phyloP scores from a whole-genome alignment of 2,797 vertebrate genomes.

The Siniperca undulata region DNA sequence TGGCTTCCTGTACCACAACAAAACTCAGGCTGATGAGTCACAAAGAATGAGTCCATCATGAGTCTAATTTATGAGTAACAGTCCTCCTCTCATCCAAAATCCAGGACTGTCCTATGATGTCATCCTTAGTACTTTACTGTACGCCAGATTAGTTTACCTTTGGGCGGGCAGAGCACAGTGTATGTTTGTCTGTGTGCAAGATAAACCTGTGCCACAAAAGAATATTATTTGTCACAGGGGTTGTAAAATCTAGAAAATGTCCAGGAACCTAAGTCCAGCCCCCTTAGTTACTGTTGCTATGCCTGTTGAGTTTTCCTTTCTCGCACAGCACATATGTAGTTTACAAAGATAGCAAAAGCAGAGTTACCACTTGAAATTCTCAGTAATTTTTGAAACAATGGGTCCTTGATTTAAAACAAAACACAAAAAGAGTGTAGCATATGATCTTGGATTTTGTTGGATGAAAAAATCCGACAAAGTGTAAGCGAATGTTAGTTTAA shows the following conservation, averaged over 20 bases:
- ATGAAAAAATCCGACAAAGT: no score
- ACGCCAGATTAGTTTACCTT: constrained; percentile 22
- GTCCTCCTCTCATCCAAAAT: constrained; percentile 41
- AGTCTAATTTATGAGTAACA: constrained; percentile 49
- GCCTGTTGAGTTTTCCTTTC: background rate
- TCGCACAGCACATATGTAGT: background rate
- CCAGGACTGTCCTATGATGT: constrained; percentile 46
- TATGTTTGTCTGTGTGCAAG: constrained; percentile 16
- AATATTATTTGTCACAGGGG: background rate
- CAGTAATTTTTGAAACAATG: no score
- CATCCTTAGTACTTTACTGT: constrained; percentile 49
- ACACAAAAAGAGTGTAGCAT: no score
- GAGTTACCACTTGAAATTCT: background rate
- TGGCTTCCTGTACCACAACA: constrained; percentile 22
- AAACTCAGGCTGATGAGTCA: constrained; percentile 43
- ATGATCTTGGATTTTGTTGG: no score
- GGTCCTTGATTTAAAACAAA: background rate
- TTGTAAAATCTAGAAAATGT: background rate
- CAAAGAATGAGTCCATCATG: constrained; percentile 38
- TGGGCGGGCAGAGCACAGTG: background rate
- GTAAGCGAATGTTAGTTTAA: background rate
- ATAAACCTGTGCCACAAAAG: constrained; percentile 1
- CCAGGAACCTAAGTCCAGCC: background rate
- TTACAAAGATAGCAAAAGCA: background rate
- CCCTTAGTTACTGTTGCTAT: background rate